Evolutionary conservation across 2,113 vertebrate species (phyloP).

Genomic region (Carollia perspicillata): DNA sequence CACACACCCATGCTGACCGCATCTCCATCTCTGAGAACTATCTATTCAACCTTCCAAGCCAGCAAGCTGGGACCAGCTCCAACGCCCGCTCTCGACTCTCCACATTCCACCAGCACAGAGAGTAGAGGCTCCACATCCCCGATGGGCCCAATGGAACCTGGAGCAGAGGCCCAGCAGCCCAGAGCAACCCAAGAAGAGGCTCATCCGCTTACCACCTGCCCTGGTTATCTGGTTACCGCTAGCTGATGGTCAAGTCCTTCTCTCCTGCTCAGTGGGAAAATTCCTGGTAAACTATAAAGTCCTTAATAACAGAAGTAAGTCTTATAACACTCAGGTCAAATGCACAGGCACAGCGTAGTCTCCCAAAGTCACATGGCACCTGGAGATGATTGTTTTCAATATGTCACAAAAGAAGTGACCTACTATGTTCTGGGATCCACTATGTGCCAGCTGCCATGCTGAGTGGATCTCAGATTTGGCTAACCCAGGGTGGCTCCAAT

Average conservation of each 20-base stretch:
- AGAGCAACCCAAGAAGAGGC: neutral
- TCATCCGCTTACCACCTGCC: accelerated
- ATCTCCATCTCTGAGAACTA: neutral
- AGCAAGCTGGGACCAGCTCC: neutral
- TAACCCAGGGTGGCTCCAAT: neutral
- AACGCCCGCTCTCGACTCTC: accelerated
- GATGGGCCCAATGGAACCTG: neutral
- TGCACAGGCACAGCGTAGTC: neutral
- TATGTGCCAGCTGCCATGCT: neutral
- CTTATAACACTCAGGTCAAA: neutral
- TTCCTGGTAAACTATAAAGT: neutral
- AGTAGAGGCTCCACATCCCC: accelerated
- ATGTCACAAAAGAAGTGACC: neutral
- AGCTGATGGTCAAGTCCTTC: neutral
- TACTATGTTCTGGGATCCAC: neutral
- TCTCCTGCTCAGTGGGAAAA: neutral
- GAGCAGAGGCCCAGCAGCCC: neutral
- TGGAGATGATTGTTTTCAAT: neutral
- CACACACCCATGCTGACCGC: accelerated
- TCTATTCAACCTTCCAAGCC: neutral
- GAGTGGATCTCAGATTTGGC: neutral
- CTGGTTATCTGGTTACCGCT: neutral
- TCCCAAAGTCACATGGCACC: neutral
- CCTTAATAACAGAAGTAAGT: neutral
- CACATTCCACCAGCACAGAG: neutral